Evolutionary conservation across 2,888 invertebrate genomes (phyloP).

Genomic region (Leucoma salicis): DNA sequence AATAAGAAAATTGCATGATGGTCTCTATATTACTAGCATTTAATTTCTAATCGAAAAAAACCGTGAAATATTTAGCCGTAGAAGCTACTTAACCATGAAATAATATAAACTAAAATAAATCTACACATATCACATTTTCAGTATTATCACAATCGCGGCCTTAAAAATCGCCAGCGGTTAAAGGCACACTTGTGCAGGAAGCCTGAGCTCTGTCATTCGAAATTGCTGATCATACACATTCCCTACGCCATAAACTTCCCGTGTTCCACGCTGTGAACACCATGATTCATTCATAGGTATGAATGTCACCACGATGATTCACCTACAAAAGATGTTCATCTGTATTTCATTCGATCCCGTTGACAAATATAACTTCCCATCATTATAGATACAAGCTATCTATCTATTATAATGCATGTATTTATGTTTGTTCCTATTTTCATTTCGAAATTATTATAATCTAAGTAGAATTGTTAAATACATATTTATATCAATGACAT

Average conservation of each 20-base stretch:
- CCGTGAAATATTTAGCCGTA: too few species aligned
- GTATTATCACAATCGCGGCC: not conserved
- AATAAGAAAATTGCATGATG: too few species aligned
- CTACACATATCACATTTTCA: too few species aligned
- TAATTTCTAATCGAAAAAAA: too few species aligned
- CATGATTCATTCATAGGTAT: slow-evolving; percentile 36
- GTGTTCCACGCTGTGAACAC: slow-evolving; percentile 44
- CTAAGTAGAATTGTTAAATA: too few species aligned
- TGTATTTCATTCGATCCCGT: slow-evolving; percentile 20
- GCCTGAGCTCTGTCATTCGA: slow-evolving; percentile 23
- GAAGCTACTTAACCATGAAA: too few species aligned
- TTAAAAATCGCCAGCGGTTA: not conserved
- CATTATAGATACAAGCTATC: not conserved
- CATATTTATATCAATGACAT: too few species aligned
- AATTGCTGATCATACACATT: slow-evolving; percentile 36
- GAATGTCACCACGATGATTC: slow-evolving; percentile 38
- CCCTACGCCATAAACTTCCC: slow-evolving; percentile 43
- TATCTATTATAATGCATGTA: not conserved
- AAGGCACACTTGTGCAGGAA: slow-evolving; percentile 9
- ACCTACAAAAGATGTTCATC: slow-evolving; percentile 39
- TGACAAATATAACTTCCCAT: not conserved
- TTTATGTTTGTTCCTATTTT: too few species aligned
- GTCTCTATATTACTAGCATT: too few species aligned
- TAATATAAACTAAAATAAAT: too few species aligned
- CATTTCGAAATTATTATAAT: too few species aligned